Base-by-base conservation (phyloP, 1,140 invertebrate species). In the Asbolus verrucosus region DNA sequence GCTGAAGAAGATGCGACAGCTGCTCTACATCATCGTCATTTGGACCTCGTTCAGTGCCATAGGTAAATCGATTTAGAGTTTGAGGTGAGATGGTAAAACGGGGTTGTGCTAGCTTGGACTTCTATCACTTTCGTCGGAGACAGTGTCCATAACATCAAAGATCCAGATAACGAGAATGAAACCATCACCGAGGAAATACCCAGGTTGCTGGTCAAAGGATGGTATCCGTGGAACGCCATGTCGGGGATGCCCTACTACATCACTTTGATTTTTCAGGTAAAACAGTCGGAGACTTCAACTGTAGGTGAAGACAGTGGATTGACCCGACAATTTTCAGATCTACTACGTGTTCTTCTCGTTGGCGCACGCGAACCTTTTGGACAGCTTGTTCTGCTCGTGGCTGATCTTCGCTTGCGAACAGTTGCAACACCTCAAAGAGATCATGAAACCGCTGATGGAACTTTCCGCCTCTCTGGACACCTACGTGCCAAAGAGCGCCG, bases 391-490 rank as follows among this genome's bases (percentile, higher is more conserved):
- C 82, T 93, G 92, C 74, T 93, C 90, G 0, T 93, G 91, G 90
- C 75, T 94, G 33, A 88, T 94, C 21, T 93, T 92, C 71, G 90
- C 92, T 0, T 94, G 92, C 73, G 92, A 94, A 75, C 92, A 94
- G 76, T 79, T 94, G 6, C 89, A 92, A 76, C 92, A 94, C 82
- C 80, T 94, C 3, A 94, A 94, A 74, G 90, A 90, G 39, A 94
- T 94, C 36, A 89, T 94, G 89, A 92, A 92, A 72, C 92, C 92
- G 0, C 78, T 94, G 15, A 93, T 94, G 90, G 92, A 94, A 75
- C 84, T 94, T 0, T 93, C 91, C 11, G 90, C 92, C 0, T 88
- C 91, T 0, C 79, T 93, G 69, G 92, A 94, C 73, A 92, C 91
- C 0, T 91, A 92, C 71, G 85, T 92, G 11, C 91, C 91, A 0